phyloP scores from a whole-genome alignment of 2,888 invertebrate species.

The Geophilus truncorum region DNA sequence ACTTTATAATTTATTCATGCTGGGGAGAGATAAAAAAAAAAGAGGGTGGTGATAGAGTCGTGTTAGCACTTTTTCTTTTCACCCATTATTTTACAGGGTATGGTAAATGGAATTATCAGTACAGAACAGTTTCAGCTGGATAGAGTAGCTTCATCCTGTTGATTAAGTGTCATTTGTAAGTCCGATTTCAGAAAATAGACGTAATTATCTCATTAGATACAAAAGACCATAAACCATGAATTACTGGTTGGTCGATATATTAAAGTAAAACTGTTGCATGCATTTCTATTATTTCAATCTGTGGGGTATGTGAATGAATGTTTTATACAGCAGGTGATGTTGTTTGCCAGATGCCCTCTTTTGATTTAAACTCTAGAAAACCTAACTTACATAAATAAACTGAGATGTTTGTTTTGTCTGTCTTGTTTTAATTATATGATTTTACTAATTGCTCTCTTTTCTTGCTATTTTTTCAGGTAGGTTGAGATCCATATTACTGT shows the following conservation, averaged over 20 bases:
- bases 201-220: not conserved
- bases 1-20: not conserved
- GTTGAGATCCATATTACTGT: not conserved
- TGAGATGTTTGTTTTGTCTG: no score
- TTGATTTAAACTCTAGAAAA: not conserved
- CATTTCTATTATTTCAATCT: not conserved
- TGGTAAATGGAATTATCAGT: no score
- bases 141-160: no score
- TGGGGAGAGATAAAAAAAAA: not conserved
- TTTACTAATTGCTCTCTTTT: not conserved
- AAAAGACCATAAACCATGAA: not conserved
- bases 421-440: not conserved
- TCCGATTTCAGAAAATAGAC: not conserved
- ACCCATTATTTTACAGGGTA: no score
- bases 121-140: no score
- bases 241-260: not conserved
- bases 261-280: not conserved
- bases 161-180: not conserved
- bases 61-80: no score
- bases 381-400: no score
- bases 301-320: no score
- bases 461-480: not conserved
- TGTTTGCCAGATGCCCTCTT: no score
- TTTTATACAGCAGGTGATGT: no score
- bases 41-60: not conserved